phyloP scores from a whole-genome alignment of 2,113 vertebrate genomes.

The Corvus moneduloides region DNA sequence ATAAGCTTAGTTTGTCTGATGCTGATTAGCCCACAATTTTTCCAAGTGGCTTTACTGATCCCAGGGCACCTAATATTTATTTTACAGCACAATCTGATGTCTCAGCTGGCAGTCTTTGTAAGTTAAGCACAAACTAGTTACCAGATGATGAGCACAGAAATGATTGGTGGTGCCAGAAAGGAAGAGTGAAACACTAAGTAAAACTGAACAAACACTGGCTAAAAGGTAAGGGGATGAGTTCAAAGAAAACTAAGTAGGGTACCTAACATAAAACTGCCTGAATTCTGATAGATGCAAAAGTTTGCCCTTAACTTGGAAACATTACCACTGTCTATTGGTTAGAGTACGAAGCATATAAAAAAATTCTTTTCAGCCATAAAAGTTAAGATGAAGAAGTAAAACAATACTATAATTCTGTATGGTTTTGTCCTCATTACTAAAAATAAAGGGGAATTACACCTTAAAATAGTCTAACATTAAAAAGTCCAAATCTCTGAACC shows the following conservation, averaged over 20 bases:
- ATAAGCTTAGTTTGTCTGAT: neutral
- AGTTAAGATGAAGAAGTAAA: neutral
- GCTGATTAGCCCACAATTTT: neutral
- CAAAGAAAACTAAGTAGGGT: neutral
- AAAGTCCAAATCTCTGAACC: neutral
- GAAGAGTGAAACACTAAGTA: neutral
- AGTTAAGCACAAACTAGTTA: neutral
- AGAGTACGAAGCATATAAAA: neutral
- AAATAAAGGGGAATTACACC: neutral
- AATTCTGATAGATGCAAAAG: neutral
- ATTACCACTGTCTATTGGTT: neutral
- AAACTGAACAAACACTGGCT: neutral
- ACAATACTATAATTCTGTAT: neutral
- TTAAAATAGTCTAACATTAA: neutral
- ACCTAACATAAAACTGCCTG: neutral
- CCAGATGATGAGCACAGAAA: neutral
- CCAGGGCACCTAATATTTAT: neutral
- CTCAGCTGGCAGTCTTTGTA: neutral
- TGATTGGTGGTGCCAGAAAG: neutral
- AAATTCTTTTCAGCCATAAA: neutral
- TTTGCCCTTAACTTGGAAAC: neutral
- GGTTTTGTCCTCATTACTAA: neutral
- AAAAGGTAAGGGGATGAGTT: neutral
- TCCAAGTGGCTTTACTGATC: neutral
- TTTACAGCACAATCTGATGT: neutral